Percentiles rank a stretch among this genome's conserved stretches.
These are phyloP conservation scores for Rhynchopsitta pachyrhyncha DNA, from an alignment of 2,113 vertebrate genomes.

Conservation along the genomic window DNA sequence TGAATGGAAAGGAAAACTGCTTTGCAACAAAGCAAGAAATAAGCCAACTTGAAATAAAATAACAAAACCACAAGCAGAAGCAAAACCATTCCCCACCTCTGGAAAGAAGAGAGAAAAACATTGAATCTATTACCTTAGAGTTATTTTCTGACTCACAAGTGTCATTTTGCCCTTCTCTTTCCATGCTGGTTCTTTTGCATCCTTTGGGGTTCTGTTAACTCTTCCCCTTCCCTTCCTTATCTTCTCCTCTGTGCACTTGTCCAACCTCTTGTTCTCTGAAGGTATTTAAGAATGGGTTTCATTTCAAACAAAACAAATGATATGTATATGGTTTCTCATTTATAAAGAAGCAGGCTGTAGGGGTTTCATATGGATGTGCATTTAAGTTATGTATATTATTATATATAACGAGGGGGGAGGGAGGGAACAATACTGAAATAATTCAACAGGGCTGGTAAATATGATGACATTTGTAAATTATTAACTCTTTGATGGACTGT, in stretches of 20 bases:
- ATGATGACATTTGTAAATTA: constrained; percentile 67
- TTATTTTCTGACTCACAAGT: constrained; percentile 56
- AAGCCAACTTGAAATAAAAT: constrained; percentile 31
- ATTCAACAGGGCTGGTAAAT: constrained; percentile 76
- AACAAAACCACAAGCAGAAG: constrained; percentile 55
- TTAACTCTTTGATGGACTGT: constrained; percentile 73
- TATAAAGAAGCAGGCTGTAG: constrained; percentile 71
- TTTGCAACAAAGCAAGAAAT: constrained; percentile 74
- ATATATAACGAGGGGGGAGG: constrained; percentile 74
- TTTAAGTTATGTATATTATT: constrained; percentile 81
- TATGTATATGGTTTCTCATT: constrained; percentile 72
- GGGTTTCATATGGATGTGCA: constrained; percentile 78
- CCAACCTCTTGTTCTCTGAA: constrained; percentile 61
- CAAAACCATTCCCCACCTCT: constrained; percentile 60
- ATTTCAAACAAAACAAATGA: constrained; percentile 47
- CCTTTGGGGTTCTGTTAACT: constrained; percentile 51
- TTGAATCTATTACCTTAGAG: constrained; percentile 50
- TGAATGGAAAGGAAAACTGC: constrained; percentile 70
- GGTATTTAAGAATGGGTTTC: constrained; percentile 61
- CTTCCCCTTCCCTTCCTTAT: not conserved
- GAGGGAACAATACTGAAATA: constrained; percentile 71
- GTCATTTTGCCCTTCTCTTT: constrained; percentile 43
- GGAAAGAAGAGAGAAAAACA: constrained; percentile 68
- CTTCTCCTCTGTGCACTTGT: constrained; percentile 53
- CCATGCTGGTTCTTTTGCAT: constrained; percentile 48